Evolutionary conservation across 30 jellyfish, hydroid and myxozoan genomes (phyloP).

Genomic region (Clytia hemisphaerica): DNA sequence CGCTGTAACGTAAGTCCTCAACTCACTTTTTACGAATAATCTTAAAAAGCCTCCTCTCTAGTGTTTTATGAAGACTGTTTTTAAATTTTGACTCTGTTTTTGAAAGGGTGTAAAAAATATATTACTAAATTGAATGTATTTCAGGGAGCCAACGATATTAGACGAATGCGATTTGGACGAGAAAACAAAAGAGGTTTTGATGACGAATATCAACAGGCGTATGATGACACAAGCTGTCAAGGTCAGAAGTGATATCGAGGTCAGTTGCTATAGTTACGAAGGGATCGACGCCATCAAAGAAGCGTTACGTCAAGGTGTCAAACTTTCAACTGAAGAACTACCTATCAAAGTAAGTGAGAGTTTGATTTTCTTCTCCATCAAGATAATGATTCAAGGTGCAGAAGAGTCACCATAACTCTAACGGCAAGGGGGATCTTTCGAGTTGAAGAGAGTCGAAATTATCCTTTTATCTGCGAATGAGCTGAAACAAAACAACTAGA

Average conservation of each 20-base stretch:
- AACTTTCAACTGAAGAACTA: conserved; percentile 72
- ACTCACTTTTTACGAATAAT: no score
- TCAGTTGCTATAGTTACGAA: conserved; percentile 91
- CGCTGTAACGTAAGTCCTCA: conserved; percentile 83
- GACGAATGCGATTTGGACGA: conserved; percentile 83
- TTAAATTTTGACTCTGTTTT: background rate
- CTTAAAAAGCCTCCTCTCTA: background rate
- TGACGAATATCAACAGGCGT: conserved; percentile 74
- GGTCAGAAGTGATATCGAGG: conserved; percentile 91
- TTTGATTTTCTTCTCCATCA: no score
- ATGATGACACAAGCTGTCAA: conserved; percentile 95
- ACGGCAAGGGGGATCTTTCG: background rate
- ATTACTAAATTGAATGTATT: background rate
- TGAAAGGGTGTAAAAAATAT: background rate
- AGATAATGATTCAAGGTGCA: no score
- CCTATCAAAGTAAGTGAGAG: conserved; percentile 91
- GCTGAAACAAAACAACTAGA: background rate
- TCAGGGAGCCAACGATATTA: conserved; percentile 85
- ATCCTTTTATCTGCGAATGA: background rate
- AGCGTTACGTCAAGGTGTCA: conserved; percentile 77
- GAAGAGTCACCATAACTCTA: background rate
- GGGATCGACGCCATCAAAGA: conserved; percentile 98
- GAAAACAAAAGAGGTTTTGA: conserved; percentile 58
- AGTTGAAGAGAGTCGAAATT: background rate
- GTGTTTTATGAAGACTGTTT: background rate